Evolutionary conservation across 2,888 invertebrate species (phyloP).

Genomic region (Phaedon cochleariae): DNA sequence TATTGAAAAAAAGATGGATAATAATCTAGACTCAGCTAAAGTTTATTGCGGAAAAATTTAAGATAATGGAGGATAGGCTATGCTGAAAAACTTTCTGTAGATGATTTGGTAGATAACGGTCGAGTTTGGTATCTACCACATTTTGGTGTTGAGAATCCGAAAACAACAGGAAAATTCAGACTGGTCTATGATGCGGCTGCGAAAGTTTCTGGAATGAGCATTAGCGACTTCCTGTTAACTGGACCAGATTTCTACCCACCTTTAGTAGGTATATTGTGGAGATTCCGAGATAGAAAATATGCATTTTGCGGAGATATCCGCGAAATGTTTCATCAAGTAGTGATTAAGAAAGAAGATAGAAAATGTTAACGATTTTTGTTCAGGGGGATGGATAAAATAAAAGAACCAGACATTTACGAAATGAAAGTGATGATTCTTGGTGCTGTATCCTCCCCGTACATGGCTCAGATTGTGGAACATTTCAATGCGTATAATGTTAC

Average conservation of each 20-base stretch:
- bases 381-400: background rate
- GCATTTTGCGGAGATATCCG: background rate
- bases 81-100: background rate
- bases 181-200: background rate
- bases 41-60: background rate
- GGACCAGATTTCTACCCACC: background rate
- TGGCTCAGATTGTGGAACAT: background rate
- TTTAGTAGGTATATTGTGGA: background rate
- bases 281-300: background rate
- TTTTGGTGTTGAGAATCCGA: background rate
- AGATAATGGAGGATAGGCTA: background rate
- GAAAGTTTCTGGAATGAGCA: background rate
- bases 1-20: background rate
- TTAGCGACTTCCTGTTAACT: background rate
- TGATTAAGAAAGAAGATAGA: background rate
- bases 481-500: background rate
- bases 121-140: background rate
- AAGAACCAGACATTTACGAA: background rate
- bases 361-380: no score
- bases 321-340: background rate
- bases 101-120: background rate
- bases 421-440: background rate
- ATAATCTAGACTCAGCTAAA: background rate
- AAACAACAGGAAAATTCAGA: background rate
- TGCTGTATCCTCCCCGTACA: background rate